phyloP scores from a whole-genome alignment of 2,113 vertebrate genomes.

The Procavia capensis region DNA sequence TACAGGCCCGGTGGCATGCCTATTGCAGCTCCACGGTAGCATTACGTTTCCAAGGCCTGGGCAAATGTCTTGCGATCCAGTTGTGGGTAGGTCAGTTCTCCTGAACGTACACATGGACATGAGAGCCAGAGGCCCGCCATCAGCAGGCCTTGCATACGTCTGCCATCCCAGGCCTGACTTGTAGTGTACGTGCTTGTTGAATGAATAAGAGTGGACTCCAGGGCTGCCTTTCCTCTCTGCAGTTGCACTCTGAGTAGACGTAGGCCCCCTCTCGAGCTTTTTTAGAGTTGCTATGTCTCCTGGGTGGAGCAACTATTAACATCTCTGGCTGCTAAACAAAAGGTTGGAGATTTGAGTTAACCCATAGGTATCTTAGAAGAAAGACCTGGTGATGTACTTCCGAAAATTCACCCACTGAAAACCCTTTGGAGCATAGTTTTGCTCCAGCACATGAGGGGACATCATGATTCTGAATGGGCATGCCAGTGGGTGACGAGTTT shows the following conservation, averaged over 20 bases:
- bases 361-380: not conserved
- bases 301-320: not conserved
- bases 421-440: not conserved
- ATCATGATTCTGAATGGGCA: not conserved
- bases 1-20: not conserved
- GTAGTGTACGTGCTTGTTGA: fast-evolving
- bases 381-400: not conserved
- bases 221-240: not conserved
- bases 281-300: not conserved
- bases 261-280: not conserved
- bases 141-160: fast-evolving
- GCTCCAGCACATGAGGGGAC: not conserved
- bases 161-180: not conserved
- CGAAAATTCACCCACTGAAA: not conserved
- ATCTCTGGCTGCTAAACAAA: not conserved
- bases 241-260: not conserved
- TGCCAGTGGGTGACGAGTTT: not conserved
- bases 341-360: not conserved
- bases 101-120: not conserved
- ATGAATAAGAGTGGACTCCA: no score
- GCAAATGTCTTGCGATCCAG: no score
- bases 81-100: not conserved
- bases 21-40: not conserved
- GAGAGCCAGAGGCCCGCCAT: not conserved
- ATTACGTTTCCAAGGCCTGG: not conserved